Evolutionary conservation across 2,888 invertebrate genomes (phyloP).

Genomic region (Epiblema foenella): DNA sequence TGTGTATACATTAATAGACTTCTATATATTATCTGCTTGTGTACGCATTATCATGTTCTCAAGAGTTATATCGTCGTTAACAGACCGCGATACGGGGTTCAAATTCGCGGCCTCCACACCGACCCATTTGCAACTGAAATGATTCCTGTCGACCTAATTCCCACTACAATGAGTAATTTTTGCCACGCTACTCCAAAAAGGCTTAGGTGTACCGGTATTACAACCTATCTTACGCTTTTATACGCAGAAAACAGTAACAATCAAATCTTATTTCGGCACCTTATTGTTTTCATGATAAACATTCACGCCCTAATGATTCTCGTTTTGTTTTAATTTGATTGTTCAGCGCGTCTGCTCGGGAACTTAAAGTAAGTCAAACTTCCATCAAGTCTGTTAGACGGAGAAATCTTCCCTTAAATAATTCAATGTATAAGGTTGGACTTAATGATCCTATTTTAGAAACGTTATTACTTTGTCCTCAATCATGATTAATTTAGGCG

Average conservation of each 20-base stretch:
- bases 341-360: slow-evolving; percentile 15
- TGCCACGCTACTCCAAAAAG: neutral
- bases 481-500: slow-evolving; percentile 4
- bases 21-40: no score
- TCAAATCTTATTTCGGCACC: slow-evolving; percentile 30
- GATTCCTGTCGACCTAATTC: slow-evolving; percentile 31
- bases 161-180: slow-evolving; percentile 17
- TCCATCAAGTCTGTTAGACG: slow-evolving; percentile 10
- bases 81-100: slow-evolving; percentile 37
- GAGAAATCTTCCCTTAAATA: slow-evolving; percentile 7
- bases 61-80: slow-evolving; percentile 35
- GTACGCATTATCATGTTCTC: neutral
- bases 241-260: slow-evolving; percentile 5
- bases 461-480: slow-evolving; percentile 20
- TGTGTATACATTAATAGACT: no score
- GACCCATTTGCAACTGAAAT: slow-evolving; percentile 35
- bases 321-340: slow-evolving; percentile 37
- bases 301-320: slow-evolving; percentile 24
- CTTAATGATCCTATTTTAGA: slow-evolving; percentile 25
- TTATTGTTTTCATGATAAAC: slow-evolving; percentile 38
- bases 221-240: slow-evolving; percentile 6
- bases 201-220: slow-evolving; percentile 4
- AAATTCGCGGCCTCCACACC: slow-evolving; percentile 33
- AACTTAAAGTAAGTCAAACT: slow-evolving; percentile 25
- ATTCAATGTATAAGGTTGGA: slow-evolving; percentile 6